phyloP scores from a whole-genome alignment of 2,888 invertebrate species.

The Pristionchus mayeri region DNA sequence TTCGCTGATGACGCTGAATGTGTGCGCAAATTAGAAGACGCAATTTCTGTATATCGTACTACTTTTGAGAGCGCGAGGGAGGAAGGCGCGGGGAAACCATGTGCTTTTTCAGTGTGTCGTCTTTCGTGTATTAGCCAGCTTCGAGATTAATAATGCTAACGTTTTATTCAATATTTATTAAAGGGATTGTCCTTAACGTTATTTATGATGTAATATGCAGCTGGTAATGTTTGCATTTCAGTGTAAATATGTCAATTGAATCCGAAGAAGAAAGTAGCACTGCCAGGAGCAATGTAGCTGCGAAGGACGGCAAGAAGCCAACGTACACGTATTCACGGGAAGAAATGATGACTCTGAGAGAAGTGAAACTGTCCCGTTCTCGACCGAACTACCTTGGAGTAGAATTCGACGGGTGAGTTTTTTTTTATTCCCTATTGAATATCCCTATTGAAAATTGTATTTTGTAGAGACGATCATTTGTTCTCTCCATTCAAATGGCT shows the following conservation, averaged over 20 bases:
- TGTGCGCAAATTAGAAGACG: background rate
- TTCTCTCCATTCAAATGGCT: slow-evolving; percentile 73
- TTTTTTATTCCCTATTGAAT: background rate
- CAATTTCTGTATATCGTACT: too few species aligned
- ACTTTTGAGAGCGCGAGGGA: background rate
- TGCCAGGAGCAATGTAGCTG: slow-evolving; percentile 37
- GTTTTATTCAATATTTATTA: background rate
- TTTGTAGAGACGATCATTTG: slow-evolving; percentile 69
- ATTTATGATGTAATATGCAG: too few species aligned
- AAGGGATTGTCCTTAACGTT: too few species aligned
- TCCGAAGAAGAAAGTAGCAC: slow-evolving; percentile 56
- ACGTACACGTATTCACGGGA: slow-evolving; percentile 59
- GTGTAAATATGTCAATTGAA: slow-evolving; percentile 66
- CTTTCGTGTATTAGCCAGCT: too few species aligned
- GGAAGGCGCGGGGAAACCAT: slow-evolving; percentile 38
- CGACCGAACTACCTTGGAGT: slow-evolving; percentile 66
- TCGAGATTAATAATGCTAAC: too few species aligned
- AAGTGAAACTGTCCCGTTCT: slow-evolving; percentile 57
- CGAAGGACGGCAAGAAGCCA: background rate
- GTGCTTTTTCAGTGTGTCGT: slow-evolving; percentile 22
- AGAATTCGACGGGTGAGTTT: slow-evolving; percentile 68
- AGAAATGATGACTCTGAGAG: slow-evolving; percentile 65
- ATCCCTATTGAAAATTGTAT: too few species aligned
- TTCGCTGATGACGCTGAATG: too few species aligned
- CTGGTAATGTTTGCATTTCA: slow-evolving; percentile 55